These are phyloP conservation scores for Biston betularia DNA, from an alignment of 2,888 invertebrate genomes.

Conservation along the genomic window DNA sequence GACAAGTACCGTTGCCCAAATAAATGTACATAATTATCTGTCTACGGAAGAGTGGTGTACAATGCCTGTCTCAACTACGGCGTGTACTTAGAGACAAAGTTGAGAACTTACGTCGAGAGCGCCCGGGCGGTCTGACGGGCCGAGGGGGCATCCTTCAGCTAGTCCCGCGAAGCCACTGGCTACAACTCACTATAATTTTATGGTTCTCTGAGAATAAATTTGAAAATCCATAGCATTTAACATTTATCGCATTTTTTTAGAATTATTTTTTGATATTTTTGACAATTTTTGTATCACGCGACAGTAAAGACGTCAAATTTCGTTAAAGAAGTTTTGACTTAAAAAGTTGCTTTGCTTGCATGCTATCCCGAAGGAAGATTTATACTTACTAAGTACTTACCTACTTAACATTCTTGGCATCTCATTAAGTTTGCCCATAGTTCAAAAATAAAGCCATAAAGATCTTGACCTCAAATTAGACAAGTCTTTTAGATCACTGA, in stretches of 20 bases:
- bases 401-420: too few relatives aligned
- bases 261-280: slow-evolving; percentile 12
- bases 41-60: too few relatives aligned
- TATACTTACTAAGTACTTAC: too few relatives aligned
- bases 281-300: background rate
- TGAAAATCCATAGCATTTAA: slow-evolving; percentile 21
- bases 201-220: background rate
- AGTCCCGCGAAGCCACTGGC: background rate
- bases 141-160: slow-evolving; percentile 7
- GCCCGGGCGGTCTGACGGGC: background rate
- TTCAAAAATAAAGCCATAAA: too few relatives aligned
- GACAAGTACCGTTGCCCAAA: too few relatives aligned
- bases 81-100: too few relatives aligned
- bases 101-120: background rate
- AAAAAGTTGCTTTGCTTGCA: background rate
- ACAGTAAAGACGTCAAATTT: background rate
- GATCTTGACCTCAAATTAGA: too few relatives aligned
- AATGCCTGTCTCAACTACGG: too few relatives aligned
- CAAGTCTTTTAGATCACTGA: too few relatives aligned
- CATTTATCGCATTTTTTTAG: slow-evolving; percentile 7
- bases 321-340: background rate
- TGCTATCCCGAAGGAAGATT: too few relatives aligned
- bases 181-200: background rate
- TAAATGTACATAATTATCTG: too few relatives aligned
- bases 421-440: too few relatives aligned